phyloP scores from a whole-genome alignment of 2,888 invertebrate genomes.

The Oconnorella tubifera region DNA sequence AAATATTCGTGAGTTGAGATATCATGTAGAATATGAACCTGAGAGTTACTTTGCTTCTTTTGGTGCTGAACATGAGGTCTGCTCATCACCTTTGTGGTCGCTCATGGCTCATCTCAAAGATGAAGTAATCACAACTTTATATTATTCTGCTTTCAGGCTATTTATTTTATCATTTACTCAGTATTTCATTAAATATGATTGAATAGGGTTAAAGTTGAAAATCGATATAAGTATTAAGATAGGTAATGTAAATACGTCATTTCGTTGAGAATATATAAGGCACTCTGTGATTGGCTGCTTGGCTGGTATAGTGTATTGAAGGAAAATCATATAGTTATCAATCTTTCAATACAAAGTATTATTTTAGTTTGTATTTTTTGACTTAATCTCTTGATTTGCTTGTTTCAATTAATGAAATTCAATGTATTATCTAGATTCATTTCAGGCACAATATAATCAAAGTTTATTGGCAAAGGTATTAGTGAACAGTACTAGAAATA shows the following conservation, averaged over 20 bases:
- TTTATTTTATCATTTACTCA: no score
- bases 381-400: neutral
- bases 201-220: no score
- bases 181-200: no score
- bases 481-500: no score
- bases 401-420: neutral
- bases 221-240: no score
- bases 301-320: neutral
- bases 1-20: slow-evolving; percentile 81
- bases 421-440: no score
- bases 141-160: no score
- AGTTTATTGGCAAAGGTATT: no score
- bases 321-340: no score
- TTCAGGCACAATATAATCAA: no score
- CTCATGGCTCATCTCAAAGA: slow-evolving; percentile 71
- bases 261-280: neutral
- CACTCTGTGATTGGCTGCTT: neutral
- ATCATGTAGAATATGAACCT: slow-evolving; percentile 94
- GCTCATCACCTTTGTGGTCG: slow-evolving; percentile 97
- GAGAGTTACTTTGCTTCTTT: slow-evolving; percentile 97
- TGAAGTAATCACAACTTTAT: slow-evolving; percentile 8
- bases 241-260: no score
- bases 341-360: no score
- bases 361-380: neutral
- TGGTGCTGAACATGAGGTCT: slow-evolving; percentile 93